These are phyloP conservation scores for Galendromus occidentalis DNA, from an alignment of 1,140 invertebrate genomes.

Conservation along the genomic window DNA sequence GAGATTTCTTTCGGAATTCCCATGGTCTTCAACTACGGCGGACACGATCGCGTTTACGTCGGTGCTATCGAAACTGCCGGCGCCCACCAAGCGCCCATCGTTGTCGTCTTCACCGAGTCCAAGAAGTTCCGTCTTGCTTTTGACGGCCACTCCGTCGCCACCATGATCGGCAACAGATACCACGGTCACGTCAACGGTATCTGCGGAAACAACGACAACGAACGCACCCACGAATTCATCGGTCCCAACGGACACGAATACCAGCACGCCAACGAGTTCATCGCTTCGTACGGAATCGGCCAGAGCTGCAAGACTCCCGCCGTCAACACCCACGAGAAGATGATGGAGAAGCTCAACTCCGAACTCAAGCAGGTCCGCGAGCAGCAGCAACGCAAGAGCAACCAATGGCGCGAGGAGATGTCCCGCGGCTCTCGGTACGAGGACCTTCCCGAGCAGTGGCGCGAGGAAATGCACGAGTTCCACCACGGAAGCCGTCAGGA, in stretches of 20 bases:
- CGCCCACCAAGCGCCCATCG: not conserved
- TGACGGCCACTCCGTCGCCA: not conserved
- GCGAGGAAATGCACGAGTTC: not conserved
- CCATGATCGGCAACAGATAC: not conserved
- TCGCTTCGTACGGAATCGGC: not conserved
- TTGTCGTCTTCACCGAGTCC: not conserved
- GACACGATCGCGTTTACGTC: not conserved
- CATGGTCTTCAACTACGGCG: not conserved
- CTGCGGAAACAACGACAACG: not conserved
- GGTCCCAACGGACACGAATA: not conserved
- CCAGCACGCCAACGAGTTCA: not conserved
- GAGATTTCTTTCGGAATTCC: not conserved
- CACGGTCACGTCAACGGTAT: not conserved
- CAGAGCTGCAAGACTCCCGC: not conserved
- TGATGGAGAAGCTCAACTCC: not conserved
- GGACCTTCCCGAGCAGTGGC: too few relatives aligned
- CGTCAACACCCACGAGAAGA: not conserved
- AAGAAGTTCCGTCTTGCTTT: not conserved
- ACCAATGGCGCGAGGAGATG: not conserved
- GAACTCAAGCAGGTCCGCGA: not conserved
- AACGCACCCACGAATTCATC: not conserved
- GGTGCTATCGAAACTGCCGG: not conserved
- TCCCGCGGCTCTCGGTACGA: too few relatives aligned
- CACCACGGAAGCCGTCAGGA: not conserved
- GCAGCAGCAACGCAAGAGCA: not conserved